phyloP scores from a whole-genome alignment of 2,113 vertebrate genomes.

The Lontra canadensis region DNA sequence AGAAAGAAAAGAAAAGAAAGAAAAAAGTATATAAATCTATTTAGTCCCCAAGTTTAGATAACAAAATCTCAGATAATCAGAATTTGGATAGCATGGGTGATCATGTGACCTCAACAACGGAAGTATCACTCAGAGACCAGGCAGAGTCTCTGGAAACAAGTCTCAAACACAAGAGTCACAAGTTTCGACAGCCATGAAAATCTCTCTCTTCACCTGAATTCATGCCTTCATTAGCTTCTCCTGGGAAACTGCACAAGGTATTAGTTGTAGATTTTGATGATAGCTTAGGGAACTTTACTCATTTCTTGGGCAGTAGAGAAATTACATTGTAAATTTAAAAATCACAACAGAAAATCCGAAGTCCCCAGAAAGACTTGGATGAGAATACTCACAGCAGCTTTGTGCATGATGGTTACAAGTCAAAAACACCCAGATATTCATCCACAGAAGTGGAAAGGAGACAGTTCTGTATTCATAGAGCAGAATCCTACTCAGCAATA shows the following conservation, averaged over 20 bases:
- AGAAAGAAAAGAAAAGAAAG: no score
- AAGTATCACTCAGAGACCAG: neutral
- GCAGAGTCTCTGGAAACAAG: neutral
- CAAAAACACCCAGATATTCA: neutral
- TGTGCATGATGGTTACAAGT: neutral
- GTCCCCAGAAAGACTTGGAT: neutral
- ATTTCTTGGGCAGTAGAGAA: neutral
- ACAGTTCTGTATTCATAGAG: neutral
- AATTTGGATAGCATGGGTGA: neutral
- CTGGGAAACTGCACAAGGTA: neutral
- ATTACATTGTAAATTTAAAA: neutral
- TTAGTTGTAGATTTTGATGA: neutral
- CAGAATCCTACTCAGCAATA: neutral
- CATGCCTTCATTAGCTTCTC: neutral
- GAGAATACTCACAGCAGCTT: neutral
- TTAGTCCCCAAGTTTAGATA: neutral
- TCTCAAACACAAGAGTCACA: neutral
- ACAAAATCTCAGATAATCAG: neutral
- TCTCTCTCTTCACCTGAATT: neutral
- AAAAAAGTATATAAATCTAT: neutral
- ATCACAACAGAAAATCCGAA: neutral
- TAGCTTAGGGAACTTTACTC: neutral
- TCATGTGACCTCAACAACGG: neutral
- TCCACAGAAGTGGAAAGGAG: neutral
- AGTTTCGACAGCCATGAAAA: neutral